Evolutionary conservation across 2,113 vertebrate species (phyloP).

Genomic region (Rhinopomastus cyanomelas): DNA sequence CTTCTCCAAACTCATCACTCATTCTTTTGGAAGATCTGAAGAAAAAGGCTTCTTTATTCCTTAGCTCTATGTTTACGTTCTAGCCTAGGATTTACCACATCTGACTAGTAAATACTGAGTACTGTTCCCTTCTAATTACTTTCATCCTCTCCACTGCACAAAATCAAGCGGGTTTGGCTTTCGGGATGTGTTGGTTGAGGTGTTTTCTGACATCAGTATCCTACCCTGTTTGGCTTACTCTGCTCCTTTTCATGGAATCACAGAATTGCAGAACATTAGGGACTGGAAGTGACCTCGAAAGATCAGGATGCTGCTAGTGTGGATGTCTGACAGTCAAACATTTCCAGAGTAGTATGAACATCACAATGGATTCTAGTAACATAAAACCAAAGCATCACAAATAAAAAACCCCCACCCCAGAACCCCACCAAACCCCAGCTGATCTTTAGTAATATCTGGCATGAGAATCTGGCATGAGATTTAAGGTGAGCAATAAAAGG

Average conservation of each 20-base stretch:
- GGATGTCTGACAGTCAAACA: background rate
- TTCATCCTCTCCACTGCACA: background rate
- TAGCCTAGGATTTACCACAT: background rate
- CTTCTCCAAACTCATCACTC: too few species aligned
- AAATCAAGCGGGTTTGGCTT: background rate
- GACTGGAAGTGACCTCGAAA: too few species aligned
- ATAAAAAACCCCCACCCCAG: background rate
- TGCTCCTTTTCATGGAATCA: background rate
- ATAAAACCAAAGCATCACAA: background rate
- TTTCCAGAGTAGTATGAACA: background rate
- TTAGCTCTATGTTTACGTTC: background rate
- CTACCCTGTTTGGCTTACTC: background rate
- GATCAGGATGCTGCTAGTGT: background rate
- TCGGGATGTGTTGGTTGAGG: background rate
- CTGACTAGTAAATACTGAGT: background rate
- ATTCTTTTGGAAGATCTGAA: background rate
- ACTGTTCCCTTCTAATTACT: background rate
- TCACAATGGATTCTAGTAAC: background rate
- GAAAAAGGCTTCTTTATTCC: background rate
- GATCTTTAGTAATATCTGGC: background rate
- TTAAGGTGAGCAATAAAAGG: constrained; percentile 33
- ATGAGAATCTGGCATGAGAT: background rate
- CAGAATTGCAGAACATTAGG: too few species aligned
- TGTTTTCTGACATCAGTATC: background rate
- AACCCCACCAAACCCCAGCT: background rate